Evolutionary conservation across 2,113 vertebrate genomes (phyloP).

Genomic region (Rhinichthys klamathensis): DNA sequence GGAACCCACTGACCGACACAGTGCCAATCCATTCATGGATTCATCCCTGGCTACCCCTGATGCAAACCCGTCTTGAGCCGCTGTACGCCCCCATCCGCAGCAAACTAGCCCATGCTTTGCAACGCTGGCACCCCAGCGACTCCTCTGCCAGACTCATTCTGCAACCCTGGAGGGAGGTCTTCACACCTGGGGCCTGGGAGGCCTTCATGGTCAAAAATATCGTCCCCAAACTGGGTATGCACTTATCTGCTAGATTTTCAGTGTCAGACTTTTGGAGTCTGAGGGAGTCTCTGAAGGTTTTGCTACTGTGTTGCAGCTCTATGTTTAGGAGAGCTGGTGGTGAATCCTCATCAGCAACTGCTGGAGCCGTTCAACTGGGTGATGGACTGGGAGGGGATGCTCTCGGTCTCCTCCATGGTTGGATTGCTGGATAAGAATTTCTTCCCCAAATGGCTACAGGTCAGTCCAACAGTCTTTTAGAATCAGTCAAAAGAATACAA

Average conservation of each 20-base stretch:
- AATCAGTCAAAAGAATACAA: neutral
- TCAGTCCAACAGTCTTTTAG: conserved; percentile 58
- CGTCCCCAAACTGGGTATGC: conserved; percentile 92
- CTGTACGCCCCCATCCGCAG: conserved; percentile 93
- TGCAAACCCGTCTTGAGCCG: conserved; percentile 89
- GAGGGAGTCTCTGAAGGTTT: neutral
- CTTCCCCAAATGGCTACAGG: conserved; percentile 98
- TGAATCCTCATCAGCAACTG: conserved; percentile 98
- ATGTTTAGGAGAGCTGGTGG: conserved; percentile 90
- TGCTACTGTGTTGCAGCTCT: conserved; percentile 75
- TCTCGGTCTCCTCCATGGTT: conserved; percentile 92
- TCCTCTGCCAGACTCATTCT: conserved; percentile 94
- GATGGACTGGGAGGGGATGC: conserved; percentile 97
- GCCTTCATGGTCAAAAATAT: conserved; percentile 99
- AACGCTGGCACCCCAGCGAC: conserved; percentile 97
- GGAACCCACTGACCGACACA: conserved; percentile 96
- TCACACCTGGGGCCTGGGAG: conserved; percentile 95
- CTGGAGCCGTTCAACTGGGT: conserved; percentile 98
- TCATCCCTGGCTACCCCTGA: conserved; percentile 95
- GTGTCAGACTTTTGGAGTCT: neutral
- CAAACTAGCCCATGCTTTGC: conserved; percentile 91
- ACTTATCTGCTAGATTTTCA: neutral
- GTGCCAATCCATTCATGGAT: conserved; percentile 98
- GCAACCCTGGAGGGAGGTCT: conserved; percentile 97
- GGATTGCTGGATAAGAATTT: conserved; percentile 96